Evolutionary conservation across 2,888 invertebrate species (phyloP), one percentile per base, ranked within the genome.

Genomic region (Colostygia pectinataria): DNA sequence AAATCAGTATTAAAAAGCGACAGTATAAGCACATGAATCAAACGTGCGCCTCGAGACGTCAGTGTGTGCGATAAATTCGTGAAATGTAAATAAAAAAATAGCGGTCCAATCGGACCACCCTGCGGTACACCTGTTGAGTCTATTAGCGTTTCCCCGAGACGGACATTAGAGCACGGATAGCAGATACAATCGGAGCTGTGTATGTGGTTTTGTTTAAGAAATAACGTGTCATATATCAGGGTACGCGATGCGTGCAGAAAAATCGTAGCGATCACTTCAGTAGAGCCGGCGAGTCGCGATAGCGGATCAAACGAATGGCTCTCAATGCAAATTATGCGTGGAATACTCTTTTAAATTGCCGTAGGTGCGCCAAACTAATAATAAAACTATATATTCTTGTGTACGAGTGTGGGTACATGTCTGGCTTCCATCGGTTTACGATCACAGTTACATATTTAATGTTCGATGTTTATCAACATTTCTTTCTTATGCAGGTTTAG

Each of bases 381-480:
- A 52, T 37, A 45, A 48, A 55, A 50, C 45, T 55, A 56, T 57
- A 57, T 53, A 41, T 80, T 83, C 47, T 56, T 54, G 55, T 53
- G 85, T 87, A 86, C 85, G 81, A 79, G 76, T 74, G 77, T 77
- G 74, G 74, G 73, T 75, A 77, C 70, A 74, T 74, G 87, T 81
- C 88, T 88, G 88, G 85, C 78, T 78, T 84, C 79, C 74, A 80
- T 85, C 77, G 73, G 80, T 79, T 90, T 88, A 90, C 71, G 87
- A 88, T 87, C 81, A 78, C 88, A 87, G 90, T 90, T 89, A 88
- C 87, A 89, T 89, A 88, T 88, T 88, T 87, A 86, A 88, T 88
- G 85, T 84, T 83, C 86, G 83, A 86, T 89, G 90, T 90, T 89
- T 90, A 90, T 90, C 88, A 90, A 89, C 89, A 90, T 82, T 88